A percentile compares a stretch with the other conserved stretches of the same genome.
These are phyloP conservation scores for Anthophora plumipes DNA, from an alignment of 2,888 invertebrate species.

Conservation along the genomic window DNA sequence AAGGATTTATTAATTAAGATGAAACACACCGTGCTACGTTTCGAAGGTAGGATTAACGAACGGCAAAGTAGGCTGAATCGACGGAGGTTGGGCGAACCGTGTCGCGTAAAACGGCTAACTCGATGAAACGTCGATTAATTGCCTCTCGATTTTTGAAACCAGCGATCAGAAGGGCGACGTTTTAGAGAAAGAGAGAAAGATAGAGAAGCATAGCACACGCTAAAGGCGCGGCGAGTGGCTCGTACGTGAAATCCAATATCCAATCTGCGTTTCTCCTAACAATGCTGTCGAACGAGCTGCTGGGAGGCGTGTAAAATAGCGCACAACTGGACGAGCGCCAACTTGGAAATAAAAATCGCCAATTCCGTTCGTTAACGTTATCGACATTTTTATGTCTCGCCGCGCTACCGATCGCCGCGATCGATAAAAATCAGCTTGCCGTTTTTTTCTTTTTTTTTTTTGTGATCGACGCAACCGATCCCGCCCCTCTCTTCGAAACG, in stretches of 20 bases:
- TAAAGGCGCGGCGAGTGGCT: constrained; percentile 38
- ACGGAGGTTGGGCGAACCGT: no score
- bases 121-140: constrained; percentile 42
- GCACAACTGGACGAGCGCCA: constrained; percentile 71
- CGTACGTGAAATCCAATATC: constrained; percentile 70
- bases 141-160: constrained; percentile 24
- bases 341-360: constrained; percentile 73
- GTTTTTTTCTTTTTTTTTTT: constrained; percentile 18
- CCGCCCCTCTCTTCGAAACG: background rate
- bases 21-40: no score
- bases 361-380: constrained; percentile 74
- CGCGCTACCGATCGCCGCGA: constrained; percentile 22
- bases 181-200: constrained; percentile 14
- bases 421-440: constrained; percentile 52
- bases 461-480: constrained; percentile 9
- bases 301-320: constrained; percentile 67
- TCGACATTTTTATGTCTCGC: constrained; percentile 69
- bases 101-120: constrained; percentile 6
- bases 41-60: background rate
- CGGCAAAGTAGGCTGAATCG: background rate
- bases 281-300: constrained; percentile 67
- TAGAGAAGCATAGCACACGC: background rate
- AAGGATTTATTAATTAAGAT: background rate
- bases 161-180: constrained; percentile 2
- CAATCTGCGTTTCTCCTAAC: constrained; percentile 72